phyloP scores from a whole-genome alignment of 1,140 invertebrate genomes.

The Lineus longissimus region DNA sequence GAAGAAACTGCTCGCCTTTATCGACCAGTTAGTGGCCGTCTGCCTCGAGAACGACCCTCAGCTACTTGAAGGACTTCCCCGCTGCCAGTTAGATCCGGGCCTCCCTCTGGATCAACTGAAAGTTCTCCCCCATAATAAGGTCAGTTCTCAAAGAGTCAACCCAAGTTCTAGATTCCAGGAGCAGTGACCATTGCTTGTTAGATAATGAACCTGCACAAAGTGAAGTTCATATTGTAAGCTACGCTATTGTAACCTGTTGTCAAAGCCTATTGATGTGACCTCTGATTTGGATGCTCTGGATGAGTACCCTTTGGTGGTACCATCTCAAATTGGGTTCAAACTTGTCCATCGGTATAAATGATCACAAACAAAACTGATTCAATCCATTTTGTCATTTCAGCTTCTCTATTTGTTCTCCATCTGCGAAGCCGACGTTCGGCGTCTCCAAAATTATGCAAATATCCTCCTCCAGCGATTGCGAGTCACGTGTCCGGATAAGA shows the following conservation, averaged over 20 bases:
- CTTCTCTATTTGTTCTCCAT: slow-evolving; percentile 18
- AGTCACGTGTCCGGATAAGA: neutral
- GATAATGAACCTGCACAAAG: no score
- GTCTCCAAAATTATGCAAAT: slow-evolving; percentile 24
- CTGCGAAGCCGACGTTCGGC: slow-evolving; percentile 15
- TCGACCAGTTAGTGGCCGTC: slow-evolving; percentile 21
- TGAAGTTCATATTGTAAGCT: no score
- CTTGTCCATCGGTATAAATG: no score
- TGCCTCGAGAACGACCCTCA: slow-evolving; percentile 21
- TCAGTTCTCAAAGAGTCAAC: neutral
- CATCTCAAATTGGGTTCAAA: no score
- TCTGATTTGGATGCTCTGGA: no score
- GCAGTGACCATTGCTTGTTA: no score
- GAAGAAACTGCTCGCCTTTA: slow-evolving; percentile 20
- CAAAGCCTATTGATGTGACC: no score
- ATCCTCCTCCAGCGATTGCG: slow-evolving; percentile 16
- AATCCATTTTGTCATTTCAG: slow-evolving; percentile 12
- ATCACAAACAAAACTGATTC: no score
- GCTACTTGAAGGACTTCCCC: slow-evolving; percentile 17
- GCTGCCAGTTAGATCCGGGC: slow-evolving; percentile 11
- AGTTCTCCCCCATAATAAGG: slow-evolving; percentile 17
- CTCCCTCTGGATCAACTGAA: slow-evolving; percentile 13
- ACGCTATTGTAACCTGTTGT: no score
- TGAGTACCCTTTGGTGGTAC: no score
- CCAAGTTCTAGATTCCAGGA: neutral